Conservation (phyloP, 2,888 invertebrate species). For the Nomada ruficornis region DNA sequence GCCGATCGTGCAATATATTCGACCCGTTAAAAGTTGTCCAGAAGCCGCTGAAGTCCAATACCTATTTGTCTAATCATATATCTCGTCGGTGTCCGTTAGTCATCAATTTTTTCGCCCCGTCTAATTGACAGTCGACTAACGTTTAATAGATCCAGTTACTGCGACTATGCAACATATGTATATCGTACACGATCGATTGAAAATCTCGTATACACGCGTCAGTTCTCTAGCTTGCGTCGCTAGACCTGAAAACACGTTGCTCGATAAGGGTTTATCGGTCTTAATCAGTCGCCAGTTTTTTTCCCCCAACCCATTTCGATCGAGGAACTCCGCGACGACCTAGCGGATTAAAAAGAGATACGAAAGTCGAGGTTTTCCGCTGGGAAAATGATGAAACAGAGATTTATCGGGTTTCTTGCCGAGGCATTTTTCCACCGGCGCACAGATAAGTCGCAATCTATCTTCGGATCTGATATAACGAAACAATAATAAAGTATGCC, state of each 20-base stretch:
- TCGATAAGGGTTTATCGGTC: constrained; percentile 11
- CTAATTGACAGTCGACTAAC: constrained; percentile 4
- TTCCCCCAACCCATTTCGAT: background rate
- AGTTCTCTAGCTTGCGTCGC: background rate
- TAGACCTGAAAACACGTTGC: background rate
- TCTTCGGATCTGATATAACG: constrained; percentile 19
- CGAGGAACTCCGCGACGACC: background rate
- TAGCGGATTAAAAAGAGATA: background rate
- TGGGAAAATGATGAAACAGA: background rate
- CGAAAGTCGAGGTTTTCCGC: background rate
- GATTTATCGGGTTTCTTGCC: constrained; percentile 7
- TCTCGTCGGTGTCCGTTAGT: background rate
- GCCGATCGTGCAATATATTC: background rate
- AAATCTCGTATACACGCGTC: background rate
- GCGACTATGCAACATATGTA: background rate
- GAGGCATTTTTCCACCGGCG: background rate
- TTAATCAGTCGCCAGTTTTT: background rate
- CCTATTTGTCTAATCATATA: background rate
- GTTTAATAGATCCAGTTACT: constrained; percentile 12
- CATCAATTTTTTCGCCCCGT: constrained; percentile 4
- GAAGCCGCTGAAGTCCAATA: background rate
- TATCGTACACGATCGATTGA: constrained; percentile 2
- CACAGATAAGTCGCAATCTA: constrained; percentile 11
- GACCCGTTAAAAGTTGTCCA: background rate
- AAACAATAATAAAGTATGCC: constrained; percentile 33